These are phyloP conservation scores for Dryobota labecula DNA, from an alignment of 2,888 invertebrate species.

Conservation along the genomic window DNA sequence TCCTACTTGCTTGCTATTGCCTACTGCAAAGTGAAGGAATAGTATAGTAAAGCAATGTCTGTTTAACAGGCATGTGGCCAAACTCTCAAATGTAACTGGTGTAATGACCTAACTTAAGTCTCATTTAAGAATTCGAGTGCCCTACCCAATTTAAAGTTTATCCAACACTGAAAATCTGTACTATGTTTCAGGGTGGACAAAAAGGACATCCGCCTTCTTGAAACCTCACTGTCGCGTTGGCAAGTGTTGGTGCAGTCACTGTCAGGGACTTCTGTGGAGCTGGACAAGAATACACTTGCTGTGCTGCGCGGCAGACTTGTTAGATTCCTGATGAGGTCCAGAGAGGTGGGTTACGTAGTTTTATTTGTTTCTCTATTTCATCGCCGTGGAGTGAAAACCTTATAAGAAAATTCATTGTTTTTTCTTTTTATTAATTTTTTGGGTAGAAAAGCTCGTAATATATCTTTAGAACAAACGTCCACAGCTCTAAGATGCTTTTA, in stretches of 20 bases:
- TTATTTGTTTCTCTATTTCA: too few relatives aligned
- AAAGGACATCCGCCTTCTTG: conserved; percentile 96
- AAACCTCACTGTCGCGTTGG: conserved; percentile 97
- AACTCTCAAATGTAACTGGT: neutral
- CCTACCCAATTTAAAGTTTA: neutral
- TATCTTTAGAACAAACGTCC: too few relatives aligned
- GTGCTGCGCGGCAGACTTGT: conserved; percentile 97
- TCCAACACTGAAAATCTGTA: conserved; percentile 4
- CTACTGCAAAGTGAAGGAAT: neutral
- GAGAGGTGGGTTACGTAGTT: conserved; percentile 90
- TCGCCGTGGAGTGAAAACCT: too few relatives aligned
- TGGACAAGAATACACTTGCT: conserved; percentile 98
- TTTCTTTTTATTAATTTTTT: too few relatives aligned
- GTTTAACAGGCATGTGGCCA: neutral
- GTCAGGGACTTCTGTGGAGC: conserved; percentile 95
- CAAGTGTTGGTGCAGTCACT: conserved; percentile 97
- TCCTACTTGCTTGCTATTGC: neutral
- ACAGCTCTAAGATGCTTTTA: too few relatives aligned
- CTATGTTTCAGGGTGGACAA: conserved; percentile 91
- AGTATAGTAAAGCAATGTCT: neutral
- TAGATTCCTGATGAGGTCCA: conserved; percentile 97
- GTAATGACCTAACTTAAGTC: neutral
- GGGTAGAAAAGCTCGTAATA: too few relatives aligned
- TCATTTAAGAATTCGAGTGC: neutral
- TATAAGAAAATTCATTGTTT: too few relatives aligned